phyloP scores from a whole-genome alignment of 2,113 vertebrate genomes.

The Calidris pygmaea region DNA sequence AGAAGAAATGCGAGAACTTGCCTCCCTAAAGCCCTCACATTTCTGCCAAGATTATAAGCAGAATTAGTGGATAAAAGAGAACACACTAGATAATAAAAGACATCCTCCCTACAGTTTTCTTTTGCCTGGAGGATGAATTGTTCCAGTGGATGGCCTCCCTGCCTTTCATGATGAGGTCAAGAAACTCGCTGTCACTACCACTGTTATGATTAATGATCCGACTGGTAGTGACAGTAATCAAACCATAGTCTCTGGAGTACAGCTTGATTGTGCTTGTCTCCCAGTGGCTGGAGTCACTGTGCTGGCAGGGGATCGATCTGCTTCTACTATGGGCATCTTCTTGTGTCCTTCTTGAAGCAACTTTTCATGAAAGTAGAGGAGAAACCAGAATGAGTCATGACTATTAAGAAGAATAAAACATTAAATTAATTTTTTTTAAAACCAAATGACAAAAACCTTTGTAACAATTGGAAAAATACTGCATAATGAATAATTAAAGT shows the following conservation, averaged over 20 bases:
- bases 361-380: neutral
- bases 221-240: slow-evolving; percentile 63
- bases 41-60: slow-evolving; percentile 33
- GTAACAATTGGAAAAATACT: slow-evolving; percentile 52
- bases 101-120: slow-evolving; percentile 53
- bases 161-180: slow-evolving; percentile 69
- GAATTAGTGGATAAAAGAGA: slow-evolving; percentile 57
- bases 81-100: slow-evolving; percentile 39
- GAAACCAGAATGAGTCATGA: neutral
- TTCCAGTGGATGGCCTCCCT: slow-evolving; percentile 59
- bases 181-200: slow-evolving; percentile 66
- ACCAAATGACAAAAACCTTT: slow-evolving; percentile 11
- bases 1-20: slow-evolving; percentile 14
- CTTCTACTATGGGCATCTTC: neutral
- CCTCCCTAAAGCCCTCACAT: slow-evolving; percentile 8
- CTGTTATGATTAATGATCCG: slow-evolving; percentile 69
- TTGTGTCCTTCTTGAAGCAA: slow-evolving; percentile 38
- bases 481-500: slow-evolving; percentile 74
- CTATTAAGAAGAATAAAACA: slow-evolving; percentile 57
- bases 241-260: slow-evolving; percentile 41
- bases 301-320: slow-evolving; percentile 43
- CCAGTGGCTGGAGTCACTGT: slow-evolving; percentile 33
- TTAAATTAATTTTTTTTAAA: slow-evolving; percentile 38
- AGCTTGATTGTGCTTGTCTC: neutral
- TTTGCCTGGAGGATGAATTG: slow-evolving; percentile 57